phyloP scores from a whole-genome alignment of 1,140 invertebrate genomes.

The Atta texana region DNA sequence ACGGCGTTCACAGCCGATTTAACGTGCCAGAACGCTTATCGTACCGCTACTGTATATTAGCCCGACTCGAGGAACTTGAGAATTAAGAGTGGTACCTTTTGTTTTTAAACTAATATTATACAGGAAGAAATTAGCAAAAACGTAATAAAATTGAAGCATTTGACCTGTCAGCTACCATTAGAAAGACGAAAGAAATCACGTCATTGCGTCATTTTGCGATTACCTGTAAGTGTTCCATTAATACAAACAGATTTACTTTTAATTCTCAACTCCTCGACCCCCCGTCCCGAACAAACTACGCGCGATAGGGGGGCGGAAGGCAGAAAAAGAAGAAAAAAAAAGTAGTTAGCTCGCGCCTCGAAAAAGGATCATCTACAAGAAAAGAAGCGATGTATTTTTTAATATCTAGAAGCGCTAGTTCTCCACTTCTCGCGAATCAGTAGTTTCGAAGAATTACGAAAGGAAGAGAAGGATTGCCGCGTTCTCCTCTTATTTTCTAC shows the following conservation, averaged over 20 bases:
- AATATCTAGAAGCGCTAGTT: constrained; percentile 71
- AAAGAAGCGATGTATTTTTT: constrained; percentile 71
- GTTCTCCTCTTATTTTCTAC: constrained; percentile 59
- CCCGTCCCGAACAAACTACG: constrained; percentile 37
- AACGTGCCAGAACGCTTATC: constrained; percentile 67
- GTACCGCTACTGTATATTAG: constrained; percentile 51
- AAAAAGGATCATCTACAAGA: constrained; percentile 58
- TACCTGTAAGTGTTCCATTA: constrained; percentile 6
- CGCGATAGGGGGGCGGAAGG: constrained; percentile 2
- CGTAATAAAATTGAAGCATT: background rate
- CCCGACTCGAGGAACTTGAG: constrained; percentile 17
- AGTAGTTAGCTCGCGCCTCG: constrained; percentile 62
- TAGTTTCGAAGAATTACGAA: constrained; percentile 40
- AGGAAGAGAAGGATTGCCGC: background rate
- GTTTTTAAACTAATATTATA: background rate
- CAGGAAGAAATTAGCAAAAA: background rate
- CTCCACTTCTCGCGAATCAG: constrained; percentile 41
- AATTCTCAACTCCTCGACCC: constrained; percentile 33
- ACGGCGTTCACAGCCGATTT: constrained; percentile 64
- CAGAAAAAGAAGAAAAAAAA: constrained; percentile 48
- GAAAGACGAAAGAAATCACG: background rate
- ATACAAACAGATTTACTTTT: constrained; percentile 34
- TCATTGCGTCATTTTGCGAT: background rate
- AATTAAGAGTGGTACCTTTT: constrained; percentile 7
- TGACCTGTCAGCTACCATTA: background rate